These are phyloP conservation scores for Scalopus aquaticus DNA, from an alignment of 2,113 vertebrate species.

Conservation along the genomic window DNA sequence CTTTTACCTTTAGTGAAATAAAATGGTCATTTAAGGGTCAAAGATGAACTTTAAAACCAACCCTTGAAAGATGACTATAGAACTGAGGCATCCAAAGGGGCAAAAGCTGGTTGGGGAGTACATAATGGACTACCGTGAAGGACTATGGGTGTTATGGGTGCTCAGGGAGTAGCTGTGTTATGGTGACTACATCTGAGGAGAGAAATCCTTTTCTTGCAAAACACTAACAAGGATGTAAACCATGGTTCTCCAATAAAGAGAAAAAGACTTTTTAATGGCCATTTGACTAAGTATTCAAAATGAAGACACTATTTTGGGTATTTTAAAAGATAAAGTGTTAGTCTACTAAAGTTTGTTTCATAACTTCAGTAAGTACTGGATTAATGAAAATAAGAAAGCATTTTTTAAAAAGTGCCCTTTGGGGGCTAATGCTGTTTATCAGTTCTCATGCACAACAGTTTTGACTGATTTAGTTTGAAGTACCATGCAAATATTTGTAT, in stretches of 20 bases:
- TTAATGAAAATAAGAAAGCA: neutral
- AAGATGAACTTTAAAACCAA: too few relatives aligned
- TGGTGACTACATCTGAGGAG: too few relatives aligned
- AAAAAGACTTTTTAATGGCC: neutral
- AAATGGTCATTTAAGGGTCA: neutral
- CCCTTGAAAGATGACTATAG: too few relatives aligned
- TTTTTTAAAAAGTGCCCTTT: neutral
- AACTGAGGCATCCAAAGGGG: too few relatives aligned
- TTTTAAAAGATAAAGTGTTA: neutral
- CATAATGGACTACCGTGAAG: too few relatives aligned
- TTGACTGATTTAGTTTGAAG: neutral
- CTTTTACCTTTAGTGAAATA: neutral
- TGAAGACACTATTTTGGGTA: neutral
- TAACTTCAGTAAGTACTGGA: neutral
- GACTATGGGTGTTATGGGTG: too few relatives aligned
- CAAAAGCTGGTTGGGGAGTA: too few relatives aligned
- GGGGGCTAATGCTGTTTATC: neutral
- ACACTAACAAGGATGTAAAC: too few relatives aligned
- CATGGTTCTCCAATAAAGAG: too few relatives aligned
- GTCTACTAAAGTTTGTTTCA: neutral
- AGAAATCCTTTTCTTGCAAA: too few relatives aligned
- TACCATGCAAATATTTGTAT: neutral
- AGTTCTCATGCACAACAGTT: neutral
- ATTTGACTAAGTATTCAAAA: conserved; percentile 22
- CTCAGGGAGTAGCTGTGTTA: too few relatives aligned